A percentile compares a stretch with the other conserved stretches of the same genome.
Evolutionary conservation across 2,888 invertebrate species (phyloP).

Genomic region (Melitaea athalia): DNA sequence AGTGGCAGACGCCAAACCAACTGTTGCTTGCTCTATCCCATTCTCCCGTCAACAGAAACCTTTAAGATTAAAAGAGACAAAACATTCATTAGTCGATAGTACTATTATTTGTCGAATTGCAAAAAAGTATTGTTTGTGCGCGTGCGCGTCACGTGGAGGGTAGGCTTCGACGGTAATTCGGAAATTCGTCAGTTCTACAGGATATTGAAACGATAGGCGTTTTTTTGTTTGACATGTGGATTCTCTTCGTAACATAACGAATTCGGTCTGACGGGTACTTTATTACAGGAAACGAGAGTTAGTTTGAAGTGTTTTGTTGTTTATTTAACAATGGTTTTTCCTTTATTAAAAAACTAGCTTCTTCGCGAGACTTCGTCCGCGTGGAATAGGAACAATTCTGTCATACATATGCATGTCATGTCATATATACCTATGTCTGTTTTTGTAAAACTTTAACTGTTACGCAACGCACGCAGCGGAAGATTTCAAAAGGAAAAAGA

Average conservation of each 20-base stretch:
- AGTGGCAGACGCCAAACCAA: constrained; percentile 79
- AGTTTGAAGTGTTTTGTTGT: not conserved
- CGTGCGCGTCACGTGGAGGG: constrained; percentile 50
- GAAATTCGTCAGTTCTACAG: constrained; percentile 69
- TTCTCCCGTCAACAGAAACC: constrained; percentile 43
- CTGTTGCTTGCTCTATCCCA: constrained; percentile 66
- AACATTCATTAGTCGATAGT: constrained; percentile 76
- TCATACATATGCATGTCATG: too few species aligned
- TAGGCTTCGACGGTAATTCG: constrained; percentile 52
- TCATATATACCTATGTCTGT: too few species aligned
- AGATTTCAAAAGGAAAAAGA: too few species aligned
- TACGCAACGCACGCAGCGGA: too few species aligned
- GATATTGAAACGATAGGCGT: constrained; percentile 74
- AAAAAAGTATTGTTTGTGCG: constrained; percentile 75
- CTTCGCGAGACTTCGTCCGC: too few species aligned
- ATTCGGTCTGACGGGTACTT: constrained; percentile 19
- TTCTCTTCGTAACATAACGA: constrained; percentile 50
- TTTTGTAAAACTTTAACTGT: too few species aligned
- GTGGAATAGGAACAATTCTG: too few species aligned
- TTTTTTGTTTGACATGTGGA: constrained; percentile 69
- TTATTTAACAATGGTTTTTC: not conserved
- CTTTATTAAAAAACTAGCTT: too few species aligned
- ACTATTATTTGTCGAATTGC: constrained; percentile 73
- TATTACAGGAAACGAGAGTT: constrained; percentile 31
- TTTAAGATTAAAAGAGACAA: constrained; percentile 52